Conservation (phyloP, 2,888 invertebrate genomes). For the Chrysina gloriosa region DNA sequence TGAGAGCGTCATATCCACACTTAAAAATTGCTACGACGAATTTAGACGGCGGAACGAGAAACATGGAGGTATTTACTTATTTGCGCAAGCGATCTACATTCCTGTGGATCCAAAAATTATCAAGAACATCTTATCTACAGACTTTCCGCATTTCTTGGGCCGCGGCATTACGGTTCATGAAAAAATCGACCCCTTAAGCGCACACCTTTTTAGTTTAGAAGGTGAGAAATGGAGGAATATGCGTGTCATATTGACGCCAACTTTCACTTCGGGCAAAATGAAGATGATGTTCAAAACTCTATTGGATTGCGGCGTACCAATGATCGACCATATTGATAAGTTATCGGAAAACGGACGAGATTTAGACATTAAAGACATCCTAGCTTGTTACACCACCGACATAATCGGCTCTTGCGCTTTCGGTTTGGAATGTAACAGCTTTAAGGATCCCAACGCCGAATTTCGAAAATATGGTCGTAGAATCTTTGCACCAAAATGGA, state of each 20-base stretch:
- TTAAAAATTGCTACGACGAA: conserved; percentile 32
- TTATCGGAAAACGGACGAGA: not conserved
- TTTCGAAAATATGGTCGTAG: conserved; percentile 38
- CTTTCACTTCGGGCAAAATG: conserved; percentile 40
- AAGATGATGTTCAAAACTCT: conserved; percentile 40
- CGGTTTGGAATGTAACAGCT: conserved; percentile 38
- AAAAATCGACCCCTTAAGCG: conserved; percentile 28
- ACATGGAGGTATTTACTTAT: conserved; percentile 27
- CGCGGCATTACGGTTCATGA: conserved; percentile 62
- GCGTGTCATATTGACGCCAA: conserved; percentile 35
- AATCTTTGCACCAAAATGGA: conserved; percentile 7
- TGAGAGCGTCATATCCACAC: not conserved
- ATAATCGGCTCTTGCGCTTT: conserved; percentile 41
- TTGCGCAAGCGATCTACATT: conserved; percentile 47
- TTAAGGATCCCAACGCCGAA: conserved; percentile 35
- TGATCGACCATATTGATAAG: conserved; percentile 9
- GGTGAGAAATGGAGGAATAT: conserved; percentile 36
- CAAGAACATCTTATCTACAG: conserved; percentile 67
- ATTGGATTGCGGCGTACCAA: conserved; percentile 26
- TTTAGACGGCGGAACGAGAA: not conserved
- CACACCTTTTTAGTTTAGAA: conserved; percentile 35
- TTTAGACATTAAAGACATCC: conserved; percentile 40
- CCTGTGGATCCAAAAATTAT: conserved; percentile 41
- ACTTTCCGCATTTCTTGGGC: conserved; percentile 71
- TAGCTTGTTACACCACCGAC: conserved; percentile 40